These are phyloP conservation scores for Coccyzus lansbergi DNA, from an alignment of 2,797 vertebrate genomes.

Conservation along the genomic window DNA sequence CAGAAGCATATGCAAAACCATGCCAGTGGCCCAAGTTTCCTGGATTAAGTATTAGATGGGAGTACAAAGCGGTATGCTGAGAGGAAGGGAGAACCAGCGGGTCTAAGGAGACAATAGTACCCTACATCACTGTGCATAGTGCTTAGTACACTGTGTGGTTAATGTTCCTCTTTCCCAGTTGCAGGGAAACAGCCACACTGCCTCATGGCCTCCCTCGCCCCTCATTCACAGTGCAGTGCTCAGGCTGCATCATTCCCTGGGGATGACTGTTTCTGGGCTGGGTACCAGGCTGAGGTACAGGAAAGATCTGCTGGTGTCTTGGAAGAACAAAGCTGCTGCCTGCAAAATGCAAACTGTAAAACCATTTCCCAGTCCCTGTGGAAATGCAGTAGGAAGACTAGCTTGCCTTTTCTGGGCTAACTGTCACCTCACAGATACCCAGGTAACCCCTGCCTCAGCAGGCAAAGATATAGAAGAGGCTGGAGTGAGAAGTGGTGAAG, in stretches of 20 bases:
- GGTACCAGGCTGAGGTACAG: not conserved
- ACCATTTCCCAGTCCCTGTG: not conserved
- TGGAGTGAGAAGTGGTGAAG: not conserved
- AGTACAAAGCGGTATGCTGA: not conserved
- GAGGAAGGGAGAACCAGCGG: not conserved
- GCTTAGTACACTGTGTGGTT: not conserved
- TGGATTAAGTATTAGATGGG: not conserved
- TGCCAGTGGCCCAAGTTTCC: not conserved
- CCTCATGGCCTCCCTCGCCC: not conserved
- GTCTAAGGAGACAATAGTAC: not conserved
- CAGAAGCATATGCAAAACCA: not conserved
- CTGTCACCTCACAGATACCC: not conserved
- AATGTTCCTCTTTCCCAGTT: too few species aligned
- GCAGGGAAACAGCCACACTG: not conserved
- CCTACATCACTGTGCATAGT: fast-evolving
- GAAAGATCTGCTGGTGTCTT: not conserved
- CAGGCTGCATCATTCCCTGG: fast-evolving
- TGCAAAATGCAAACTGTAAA: not conserved
- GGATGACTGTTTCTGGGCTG: not conserved
- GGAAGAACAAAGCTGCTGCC: not conserved
- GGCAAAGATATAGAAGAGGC: not conserved
- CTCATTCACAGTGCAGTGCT: fast-evolving
- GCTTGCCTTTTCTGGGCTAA: not conserved
- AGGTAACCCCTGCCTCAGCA: not conserved
- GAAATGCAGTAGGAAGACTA: not conserved